Evolutionary conservation across 1,140 invertebrate genomes (phyloP).

Genomic region (Uloborus diversus): DNA sequence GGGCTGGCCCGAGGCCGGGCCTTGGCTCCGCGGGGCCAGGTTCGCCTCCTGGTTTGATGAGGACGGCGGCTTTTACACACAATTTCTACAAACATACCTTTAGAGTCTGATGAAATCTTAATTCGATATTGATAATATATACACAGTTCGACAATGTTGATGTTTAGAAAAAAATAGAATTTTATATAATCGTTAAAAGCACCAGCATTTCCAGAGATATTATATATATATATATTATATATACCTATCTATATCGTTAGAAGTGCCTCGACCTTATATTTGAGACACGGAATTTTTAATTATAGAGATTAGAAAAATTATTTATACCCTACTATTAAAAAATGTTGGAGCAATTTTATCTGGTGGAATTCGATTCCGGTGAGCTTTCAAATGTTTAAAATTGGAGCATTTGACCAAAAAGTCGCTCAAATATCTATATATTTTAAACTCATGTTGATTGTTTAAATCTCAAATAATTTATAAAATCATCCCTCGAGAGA

Average conservation of each 20-base stretch:
- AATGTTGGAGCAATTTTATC: constrained; percentile 10
- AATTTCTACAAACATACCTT: neutral
- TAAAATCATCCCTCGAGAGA: neutral
- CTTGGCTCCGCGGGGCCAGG: neutral
- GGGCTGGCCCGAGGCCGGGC: neutral
- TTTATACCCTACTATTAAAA: neutral
- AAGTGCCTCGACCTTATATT: constrained; percentile 39
- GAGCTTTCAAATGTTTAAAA: constrained; percentile 13
- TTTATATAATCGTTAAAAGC: constrained; percentile 21
- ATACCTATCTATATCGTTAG: neutral
- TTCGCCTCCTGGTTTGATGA: neutral
- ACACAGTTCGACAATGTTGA: neutral
- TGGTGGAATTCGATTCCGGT: neutral
- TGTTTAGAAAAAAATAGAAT: constrained; percentile 20
- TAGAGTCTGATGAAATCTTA: neutral
- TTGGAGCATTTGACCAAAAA: neutral
- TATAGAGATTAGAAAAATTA: neutral
- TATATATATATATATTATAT: constrained; percentile 4
- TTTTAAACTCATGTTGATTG: neutral
- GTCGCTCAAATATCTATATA: neutral
- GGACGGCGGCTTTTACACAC: neutral
- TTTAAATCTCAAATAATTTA: neutral
- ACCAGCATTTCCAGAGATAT: neutral
- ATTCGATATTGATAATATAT: neutral
- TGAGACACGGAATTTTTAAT: neutral